Conservation (phyloP, 2,797 vertebrate genomes). For the Syndactyla subalaris region DNA sequence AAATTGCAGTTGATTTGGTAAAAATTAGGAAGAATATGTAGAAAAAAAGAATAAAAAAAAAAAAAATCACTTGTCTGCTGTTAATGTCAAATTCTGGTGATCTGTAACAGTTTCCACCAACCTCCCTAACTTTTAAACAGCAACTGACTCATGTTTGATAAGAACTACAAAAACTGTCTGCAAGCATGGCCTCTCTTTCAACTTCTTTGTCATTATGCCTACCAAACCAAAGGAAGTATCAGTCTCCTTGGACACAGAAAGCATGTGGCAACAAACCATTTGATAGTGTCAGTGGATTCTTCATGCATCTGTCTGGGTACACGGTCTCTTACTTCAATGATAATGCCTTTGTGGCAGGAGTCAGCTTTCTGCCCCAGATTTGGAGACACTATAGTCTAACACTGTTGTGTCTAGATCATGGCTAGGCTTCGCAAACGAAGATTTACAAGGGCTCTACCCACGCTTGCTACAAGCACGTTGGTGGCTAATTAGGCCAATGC, state of each 20-base stretch:
- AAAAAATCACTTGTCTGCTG: neutral
- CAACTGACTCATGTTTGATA: neutral
- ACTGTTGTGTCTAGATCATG: neutral
- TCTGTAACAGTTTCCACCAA: neutral
- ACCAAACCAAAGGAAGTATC: neutral
- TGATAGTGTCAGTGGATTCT: neutral
- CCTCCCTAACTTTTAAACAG: neutral
- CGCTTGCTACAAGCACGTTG: no score
- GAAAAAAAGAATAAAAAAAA: accelerated
- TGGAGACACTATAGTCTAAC: neutral
- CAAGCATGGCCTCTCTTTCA: neutral
- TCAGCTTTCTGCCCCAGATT: neutral
- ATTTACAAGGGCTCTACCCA: no score
- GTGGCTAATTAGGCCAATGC: no score
- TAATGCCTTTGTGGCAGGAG: neutral
- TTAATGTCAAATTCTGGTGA: neutral
- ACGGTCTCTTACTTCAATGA: neutral
- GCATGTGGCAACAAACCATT: neutral
- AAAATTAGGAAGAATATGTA: neutral
- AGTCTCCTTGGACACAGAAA: neutral
- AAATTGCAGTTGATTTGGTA: neutral
- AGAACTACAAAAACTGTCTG: neutral
- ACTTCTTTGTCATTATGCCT: neutral
- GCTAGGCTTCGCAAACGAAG: no score
- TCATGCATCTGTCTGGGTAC: neutral